These are phyloP conservation scores for Naso thynnoides DNA, from an alignment of 2,797 vertebrate genomes.

Conservation along the genomic window DNA sequence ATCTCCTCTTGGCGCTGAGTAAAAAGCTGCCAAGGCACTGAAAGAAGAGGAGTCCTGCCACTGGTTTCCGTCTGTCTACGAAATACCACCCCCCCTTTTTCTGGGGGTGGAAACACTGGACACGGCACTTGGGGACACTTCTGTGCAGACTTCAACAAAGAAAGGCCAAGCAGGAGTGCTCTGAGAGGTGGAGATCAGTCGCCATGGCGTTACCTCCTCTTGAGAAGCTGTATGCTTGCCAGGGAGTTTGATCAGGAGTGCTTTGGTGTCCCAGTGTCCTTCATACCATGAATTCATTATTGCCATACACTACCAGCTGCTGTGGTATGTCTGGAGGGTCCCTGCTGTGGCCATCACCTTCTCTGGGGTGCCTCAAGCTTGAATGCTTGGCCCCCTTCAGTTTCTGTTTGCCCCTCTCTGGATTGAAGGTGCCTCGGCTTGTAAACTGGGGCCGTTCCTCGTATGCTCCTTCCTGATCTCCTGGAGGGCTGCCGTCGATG, in stretches of 20 bases:
- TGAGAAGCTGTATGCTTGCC: constrained; percentile 42
- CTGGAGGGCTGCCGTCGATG: constrained; percentile 63
- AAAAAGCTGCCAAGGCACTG: constrained; percentile 73
- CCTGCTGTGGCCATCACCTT: constrained; percentile 81
- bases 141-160: constrained; percentile 63
- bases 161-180: constrained; percentile 69
- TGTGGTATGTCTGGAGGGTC: constrained; percentile 85
- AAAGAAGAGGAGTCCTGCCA: constrained; percentile 47
- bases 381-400: constrained; percentile 90
- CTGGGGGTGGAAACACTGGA: constrained; percentile 58
- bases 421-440: constrained; percentile 94
- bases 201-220: constrained; percentile 20
- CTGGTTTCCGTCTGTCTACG: constrained; percentile 38
- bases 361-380: constrained; percentile 86
- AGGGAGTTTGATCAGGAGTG: constrained; percentile 51
- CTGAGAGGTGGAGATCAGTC: constrained; percentile 50
- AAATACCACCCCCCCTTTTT: constrained; percentile 27
- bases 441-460: constrained; percentile 91
- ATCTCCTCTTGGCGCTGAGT: constrained; percentile 52
- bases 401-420: constrained; percentile 95
- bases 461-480: constrained; percentile 63
- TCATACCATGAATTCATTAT: constrained; percentile 99
- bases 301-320: constrained; percentile 91
- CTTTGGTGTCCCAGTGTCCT: constrained; percentile 64
- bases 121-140: constrained; percentile 77